These are phyloP conservation scores for Drosophila sturtevanti DNA, from an alignment of 1,140 invertebrate species.

Conservation along the genomic window DNA sequence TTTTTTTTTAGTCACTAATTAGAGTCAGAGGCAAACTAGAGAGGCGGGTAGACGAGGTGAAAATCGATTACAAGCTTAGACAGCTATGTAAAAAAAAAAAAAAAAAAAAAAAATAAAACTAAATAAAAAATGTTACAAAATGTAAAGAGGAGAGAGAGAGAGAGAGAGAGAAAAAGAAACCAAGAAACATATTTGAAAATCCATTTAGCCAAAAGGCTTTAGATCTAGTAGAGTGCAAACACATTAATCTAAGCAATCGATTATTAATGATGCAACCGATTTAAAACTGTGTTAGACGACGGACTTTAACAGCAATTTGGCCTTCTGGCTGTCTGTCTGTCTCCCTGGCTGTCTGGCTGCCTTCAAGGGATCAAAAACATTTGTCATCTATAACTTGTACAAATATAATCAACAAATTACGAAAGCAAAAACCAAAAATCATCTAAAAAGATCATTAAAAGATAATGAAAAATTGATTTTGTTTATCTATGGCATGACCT, in stretches of 20 bases:
- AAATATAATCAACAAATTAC: constrained; percentile 10
- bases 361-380: constrained; percentile 10
- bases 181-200: constrained; percentile 5
- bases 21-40: constrained; percentile 27
- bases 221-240: constrained; percentile 22
- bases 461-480: constrained; percentile 11
- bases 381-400: constrained; percentile 8
- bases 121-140: neutral
- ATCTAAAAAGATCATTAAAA: constrained; percentile 7
- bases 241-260: constrained; percentile 35
- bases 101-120: constrained; percentile 1
- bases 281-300: constrained; percentile 4
- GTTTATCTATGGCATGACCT: neutral
- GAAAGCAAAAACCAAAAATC: neutral
- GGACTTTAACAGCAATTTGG: neutral
- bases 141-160: too few relatives aligned
- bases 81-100: constrained; percentile 13
- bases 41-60: constrained; percentile 23
- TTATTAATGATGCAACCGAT: constrained; percentile 47
- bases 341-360: too few relatives aligned
- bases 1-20: constrained; percentile 42
- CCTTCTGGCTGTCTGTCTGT: too few relatives aligned
- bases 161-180: neutral
- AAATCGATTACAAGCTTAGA: constrained; percentile 55
- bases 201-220: constrained; percentile 30